A percentile compares a stretch with the other conserved stretches of the same genome.
These are phyloP conservation scores for Aphaenogaster floridana DNA, from an alignment of 1,140 invertebrate genomes.

Conservation along the genomic window DNA sequence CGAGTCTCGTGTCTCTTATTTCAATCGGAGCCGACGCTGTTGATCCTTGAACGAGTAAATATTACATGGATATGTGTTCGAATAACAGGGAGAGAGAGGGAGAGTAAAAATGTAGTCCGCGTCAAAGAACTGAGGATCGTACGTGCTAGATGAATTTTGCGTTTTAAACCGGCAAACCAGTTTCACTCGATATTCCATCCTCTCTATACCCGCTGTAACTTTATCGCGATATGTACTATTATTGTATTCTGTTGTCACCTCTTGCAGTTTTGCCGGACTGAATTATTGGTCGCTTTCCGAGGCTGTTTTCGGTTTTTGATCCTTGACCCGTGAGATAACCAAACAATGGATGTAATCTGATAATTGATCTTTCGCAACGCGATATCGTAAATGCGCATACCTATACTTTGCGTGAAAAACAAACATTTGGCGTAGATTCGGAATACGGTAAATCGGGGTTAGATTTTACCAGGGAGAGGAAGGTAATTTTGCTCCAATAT, in stretches of 20 bases:
- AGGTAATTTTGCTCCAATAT: conserved; percentile 40
- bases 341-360: conserved; percentile 54
- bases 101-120: conserved; percentile 42
- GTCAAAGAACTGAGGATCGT: conserved; percentile 55
- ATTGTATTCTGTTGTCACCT: conserved; percentile 63
- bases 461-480: background rate
- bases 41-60: conserved; percentile 58
- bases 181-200: conserved; percentile 68
- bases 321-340: conserved; percentile 55
- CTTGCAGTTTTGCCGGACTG: conserved; percentile 47
- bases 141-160: conserved; percentile 63
- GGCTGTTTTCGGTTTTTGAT: conserved; percentile 60
- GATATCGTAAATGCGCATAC: conserved; percentile 32
- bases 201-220: conserved; percentile 54
- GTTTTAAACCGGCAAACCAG: conserved; percentile 61
- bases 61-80: conserved; percentile 30
- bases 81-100: conserved; percentile 15
- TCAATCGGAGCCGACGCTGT: conserved; percentile 9
- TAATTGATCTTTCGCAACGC: conserved; percentile 60
- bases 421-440: conserved; percentile 50
- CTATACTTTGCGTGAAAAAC: conserved; percentile 23
- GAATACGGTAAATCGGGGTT: background rate
- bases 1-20: conserved; percentile 48
- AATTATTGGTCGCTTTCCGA: conserved; percentile 53
- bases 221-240: conserved; percentile 65